phyloP scores from a whole-genome alignment of 2,797 vertebrate species.

The Loriculus beryllinus region DNA sequence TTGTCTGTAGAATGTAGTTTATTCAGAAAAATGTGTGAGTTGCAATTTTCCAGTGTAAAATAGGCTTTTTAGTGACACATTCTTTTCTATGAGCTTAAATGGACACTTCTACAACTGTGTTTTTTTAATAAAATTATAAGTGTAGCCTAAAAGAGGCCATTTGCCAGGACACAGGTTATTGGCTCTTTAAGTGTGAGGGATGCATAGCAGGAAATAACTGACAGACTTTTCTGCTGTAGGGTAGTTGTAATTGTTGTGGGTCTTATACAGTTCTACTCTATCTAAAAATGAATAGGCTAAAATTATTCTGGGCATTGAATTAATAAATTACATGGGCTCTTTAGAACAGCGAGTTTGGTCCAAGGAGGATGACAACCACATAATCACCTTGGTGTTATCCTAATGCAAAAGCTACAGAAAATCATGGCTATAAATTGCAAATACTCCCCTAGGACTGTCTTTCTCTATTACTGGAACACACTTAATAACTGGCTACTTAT shows the following conservation, averaged over 20 bases:
- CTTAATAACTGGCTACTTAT: too few species aligned
- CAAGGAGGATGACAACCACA: background rate
- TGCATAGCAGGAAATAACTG: background rate
- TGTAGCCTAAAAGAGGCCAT: background rate
- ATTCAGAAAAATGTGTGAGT: background rate
- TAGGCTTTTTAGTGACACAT: background rate
- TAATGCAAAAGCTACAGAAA: background rate
- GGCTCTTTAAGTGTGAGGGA: background rate
- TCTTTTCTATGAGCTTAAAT: slow-evolving; percentile 21
- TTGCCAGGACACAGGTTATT: slow-evolving; percentile 5
- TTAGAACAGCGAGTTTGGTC: background rate
- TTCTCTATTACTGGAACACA: background rate
- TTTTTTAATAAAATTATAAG: background rate
- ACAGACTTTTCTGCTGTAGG: background rate
- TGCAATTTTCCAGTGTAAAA: background rate
- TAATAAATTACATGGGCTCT: background rate
- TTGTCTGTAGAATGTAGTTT: background rate
- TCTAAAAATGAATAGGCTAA: background rate
- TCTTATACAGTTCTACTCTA: background rate
- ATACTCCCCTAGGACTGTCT: background rate
- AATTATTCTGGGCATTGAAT: background rate
- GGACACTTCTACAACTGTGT: background rate
- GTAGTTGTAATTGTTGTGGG: background rate
- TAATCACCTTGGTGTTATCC: background rate
- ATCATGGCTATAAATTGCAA: background rate